phyloP scores from a whole-genome alignment of 2,888 invertebrate genomes.

The Hesperia comma region DNA sequence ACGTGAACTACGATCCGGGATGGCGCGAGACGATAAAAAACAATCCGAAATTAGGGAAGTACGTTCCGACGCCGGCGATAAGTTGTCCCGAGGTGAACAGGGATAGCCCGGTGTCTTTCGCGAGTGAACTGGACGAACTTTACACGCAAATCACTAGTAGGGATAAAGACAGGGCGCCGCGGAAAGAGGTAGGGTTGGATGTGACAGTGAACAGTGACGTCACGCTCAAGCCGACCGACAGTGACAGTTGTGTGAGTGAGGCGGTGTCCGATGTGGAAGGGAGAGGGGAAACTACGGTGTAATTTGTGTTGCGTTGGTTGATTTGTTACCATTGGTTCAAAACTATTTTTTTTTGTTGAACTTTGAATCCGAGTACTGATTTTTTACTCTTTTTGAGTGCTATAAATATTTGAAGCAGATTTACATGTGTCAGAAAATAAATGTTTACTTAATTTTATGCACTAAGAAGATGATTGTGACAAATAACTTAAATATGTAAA shows the following conservation, averaged over 20 bases:
- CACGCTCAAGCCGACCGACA: constrained; percentile 71
- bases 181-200: constrained; percentile 65
- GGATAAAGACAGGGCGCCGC: constrained; percentile 61
- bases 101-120: constrained; percentile 73
- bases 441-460: constrained; percentile 3
- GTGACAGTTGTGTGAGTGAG: constrained; percentile 80
- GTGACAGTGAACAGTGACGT: constrained; percentile 75
- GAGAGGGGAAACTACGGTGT: constrained; percentile 75
- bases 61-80: constrained; percentile 69
- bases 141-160: constrained; percentile 87
- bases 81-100: constrained; percentile 78
- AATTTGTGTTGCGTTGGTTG: constrained; percentile 44
- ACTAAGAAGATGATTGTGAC: constrained; percentile 10
- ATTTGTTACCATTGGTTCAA: constrained; percentile 6
- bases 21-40: constrained; percentile 76
- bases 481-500: constrained; percentile 5
- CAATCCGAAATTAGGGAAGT: constrained; percentile 71
- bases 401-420: constrained; percentile 4
- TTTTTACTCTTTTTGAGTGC: constrained; percentile 18
- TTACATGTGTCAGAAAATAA: constrained; percentile 10
- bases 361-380: not conserved
- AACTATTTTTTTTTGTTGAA: constrained; percentile 9
- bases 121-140: constrained; percentile 87
- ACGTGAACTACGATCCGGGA: constrained; percentile 84
- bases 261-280: constrained; percentile 69